Evolutionary conservation across 2,113 vertebrate species (phyloP).

Genomic region (Calyptomena viridis): DNA sequence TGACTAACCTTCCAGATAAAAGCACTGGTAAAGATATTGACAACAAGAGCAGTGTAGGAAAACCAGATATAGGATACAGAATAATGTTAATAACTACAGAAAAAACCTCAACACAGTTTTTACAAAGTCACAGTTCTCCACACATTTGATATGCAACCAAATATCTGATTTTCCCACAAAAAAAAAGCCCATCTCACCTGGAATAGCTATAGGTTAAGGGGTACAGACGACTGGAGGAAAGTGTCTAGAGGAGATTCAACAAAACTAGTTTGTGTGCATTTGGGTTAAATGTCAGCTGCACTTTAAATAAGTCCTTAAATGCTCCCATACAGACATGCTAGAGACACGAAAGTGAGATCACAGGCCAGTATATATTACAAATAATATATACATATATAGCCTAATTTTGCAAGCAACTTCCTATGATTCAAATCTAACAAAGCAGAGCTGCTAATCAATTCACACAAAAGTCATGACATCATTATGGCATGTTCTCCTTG

Average conservation of each 20-base stretch:
- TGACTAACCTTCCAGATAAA: not conserved
- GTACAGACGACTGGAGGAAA: not conserved
- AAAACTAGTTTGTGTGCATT: not conserved
- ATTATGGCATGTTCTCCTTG: not conserved
- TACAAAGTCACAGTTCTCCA: not conserved
- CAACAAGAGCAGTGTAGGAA: not conserved
- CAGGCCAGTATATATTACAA: not conserved
- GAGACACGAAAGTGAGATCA: not conserved
- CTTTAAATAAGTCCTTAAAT: not conserved
- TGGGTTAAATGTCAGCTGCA: not conserved
- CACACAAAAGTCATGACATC: not conserved
- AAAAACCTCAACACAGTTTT: not conserved
- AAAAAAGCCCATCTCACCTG: accelerated
- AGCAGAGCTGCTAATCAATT: not conserved
- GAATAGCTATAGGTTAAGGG: not conserved
- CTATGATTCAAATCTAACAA: not conserved
- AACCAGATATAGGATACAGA: not conserved
- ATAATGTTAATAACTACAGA: not conserved
- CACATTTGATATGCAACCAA: not conserved
- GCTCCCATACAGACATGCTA: not conserved
- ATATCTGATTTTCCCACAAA: not conserved
- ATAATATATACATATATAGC: not conserved
- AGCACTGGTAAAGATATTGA: not conserved
- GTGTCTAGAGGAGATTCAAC: not conserved
- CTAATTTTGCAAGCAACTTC: not conserved